Evolutionary conservation across 2,888 invertebrate species (phyloP).

Genomic region (Seira ritae): DNA sequence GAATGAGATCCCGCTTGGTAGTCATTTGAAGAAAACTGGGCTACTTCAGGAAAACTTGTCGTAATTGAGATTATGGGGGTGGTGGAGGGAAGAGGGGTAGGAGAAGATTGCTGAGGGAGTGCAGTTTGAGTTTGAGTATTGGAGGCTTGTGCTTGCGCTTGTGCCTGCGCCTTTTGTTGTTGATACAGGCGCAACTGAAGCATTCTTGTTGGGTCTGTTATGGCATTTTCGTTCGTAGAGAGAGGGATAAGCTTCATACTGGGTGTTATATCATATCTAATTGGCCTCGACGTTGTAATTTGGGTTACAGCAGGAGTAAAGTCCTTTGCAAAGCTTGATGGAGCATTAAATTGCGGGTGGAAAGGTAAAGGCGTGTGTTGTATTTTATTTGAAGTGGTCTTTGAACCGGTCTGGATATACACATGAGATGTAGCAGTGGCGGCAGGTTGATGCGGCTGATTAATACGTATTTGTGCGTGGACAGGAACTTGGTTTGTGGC

Average conservation of each 20-base stretch:
- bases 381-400: constrained; percentile 25
- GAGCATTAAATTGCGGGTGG: constrained; percentile 65
- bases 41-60: constrained; percentile 44
- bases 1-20: constrained; percentile 40
- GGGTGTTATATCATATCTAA: constrained; percentile 68
- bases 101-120: constrained; percentile 42
- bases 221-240: constrained; percentile 72
- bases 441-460: constrained; percentile 6
- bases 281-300: constrained; percentile 51
- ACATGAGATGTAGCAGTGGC: constrained; percentile 52
- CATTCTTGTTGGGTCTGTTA: constrained; percentile 64
- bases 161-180: constrained; percentile 39
- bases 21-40: constrained; percentile 1
- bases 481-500: constrained; percentile 37
- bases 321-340: constrained; percentile 63
- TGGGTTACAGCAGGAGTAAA: constrained; percentile 49
- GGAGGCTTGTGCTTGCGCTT: constrained; percentile 50
- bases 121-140: constrained; percentile 41
- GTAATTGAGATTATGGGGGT: constrained; percentile 51
- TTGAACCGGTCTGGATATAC: constrained; percentile 48
- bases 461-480: constrained; percentile 27
- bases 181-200: constrained; percentile 54
- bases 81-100: constrained; percentile 50
- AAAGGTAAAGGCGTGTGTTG: constrained; percentile 46
- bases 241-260: constrained; percentile 69